phyloP scores from a whole-genome alignment of 2,888 invertebrate genomes.

The Mayetiola destructor region DNA sequence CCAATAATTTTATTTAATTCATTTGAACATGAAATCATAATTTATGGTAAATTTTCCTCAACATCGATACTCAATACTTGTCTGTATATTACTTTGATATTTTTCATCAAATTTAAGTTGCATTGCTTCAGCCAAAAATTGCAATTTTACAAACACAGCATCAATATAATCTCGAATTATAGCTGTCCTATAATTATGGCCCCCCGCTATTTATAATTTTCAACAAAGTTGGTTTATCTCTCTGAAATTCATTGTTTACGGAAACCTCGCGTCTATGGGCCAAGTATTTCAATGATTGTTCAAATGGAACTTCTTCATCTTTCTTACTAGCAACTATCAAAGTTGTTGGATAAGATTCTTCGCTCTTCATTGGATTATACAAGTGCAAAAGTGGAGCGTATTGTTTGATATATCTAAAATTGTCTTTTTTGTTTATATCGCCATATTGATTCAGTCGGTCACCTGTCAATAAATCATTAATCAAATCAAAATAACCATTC shows the following conservation, averaged over 20 bases:
- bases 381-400: constrained; percentile 12
- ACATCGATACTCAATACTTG: too few relatives aligned
- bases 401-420: not conserved
- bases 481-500: constrained; percentile 13
- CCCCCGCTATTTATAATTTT: not conserved
- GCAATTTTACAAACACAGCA: not conserved
- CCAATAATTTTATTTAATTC: too few relatives aligned
- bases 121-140: constrained; percentile 13
- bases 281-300: not conserved
- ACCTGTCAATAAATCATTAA: not conserved
- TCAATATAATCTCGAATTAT: not conserved
- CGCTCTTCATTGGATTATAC: not conserved
- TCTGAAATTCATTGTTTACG: not conserved
- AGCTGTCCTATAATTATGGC: constrained; percentile 4
- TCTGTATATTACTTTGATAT: constrained; percentile 1
- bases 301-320: not conserved
- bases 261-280: not conserved
- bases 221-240: not conserved
- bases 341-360: not conserved
- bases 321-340: not conserved
- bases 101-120: not conserved
- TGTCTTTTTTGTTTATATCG: constrained; percentile 4
- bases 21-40: too few relatives aligned
- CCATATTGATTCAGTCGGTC: constrained; percentile 10
- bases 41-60: too few relatives aligned